A percentile compares a stretch with the other conserved stretches of the same genome.
These are phyloP conservation scores for Cheilosia grossa DNA, from an alignment of 2,888 invertebrate species.

Conservation along the genomic window DNA sequence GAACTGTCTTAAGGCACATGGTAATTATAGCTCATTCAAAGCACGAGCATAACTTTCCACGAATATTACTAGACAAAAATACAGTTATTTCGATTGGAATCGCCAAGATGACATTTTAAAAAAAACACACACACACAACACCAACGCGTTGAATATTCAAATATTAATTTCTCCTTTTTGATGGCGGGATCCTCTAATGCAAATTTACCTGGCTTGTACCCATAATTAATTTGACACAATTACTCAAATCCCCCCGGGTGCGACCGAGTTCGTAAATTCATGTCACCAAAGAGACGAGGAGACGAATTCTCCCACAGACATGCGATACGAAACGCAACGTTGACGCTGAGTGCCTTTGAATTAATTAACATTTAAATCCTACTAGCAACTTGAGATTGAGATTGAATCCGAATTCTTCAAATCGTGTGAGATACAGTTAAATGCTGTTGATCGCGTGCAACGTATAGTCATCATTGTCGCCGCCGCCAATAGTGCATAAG, in stretches of 20 bases:
- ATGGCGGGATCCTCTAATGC: no score
- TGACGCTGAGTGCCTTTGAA: constrained; percentile 52
- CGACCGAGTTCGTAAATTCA: constrained; percentile 8
- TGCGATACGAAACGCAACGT: constrained; percentile 29
- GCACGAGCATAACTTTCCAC: no score
- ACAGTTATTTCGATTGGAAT: no score
- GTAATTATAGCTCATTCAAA: no score
- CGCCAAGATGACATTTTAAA: no score
- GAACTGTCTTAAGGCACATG: no score
- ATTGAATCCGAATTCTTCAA: constrained; percentile 4
- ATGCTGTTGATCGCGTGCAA: constrained; percentile 60
- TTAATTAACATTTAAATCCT: constrained; percentile 69
- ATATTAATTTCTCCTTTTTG: no score
- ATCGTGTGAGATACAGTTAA: background rate
- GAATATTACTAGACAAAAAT: no score
- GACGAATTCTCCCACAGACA: constrained; percentile 14
- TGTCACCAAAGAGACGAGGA: constrained; percentile 23
- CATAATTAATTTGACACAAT: constrained; percentile 51
- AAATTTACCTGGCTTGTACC: no score
- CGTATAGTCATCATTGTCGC: constrained; percentile 2
- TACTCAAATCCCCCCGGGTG: constrained; percentile 14
- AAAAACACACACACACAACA: no score
- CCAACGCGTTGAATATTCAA: no score
- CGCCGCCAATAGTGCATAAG: constrained; percentile 48
- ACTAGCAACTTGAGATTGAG: background rate